Base-by-base conservation (phyloP, 2,797 vertebrate species). In the Rhodeus uyekii region DNA sequence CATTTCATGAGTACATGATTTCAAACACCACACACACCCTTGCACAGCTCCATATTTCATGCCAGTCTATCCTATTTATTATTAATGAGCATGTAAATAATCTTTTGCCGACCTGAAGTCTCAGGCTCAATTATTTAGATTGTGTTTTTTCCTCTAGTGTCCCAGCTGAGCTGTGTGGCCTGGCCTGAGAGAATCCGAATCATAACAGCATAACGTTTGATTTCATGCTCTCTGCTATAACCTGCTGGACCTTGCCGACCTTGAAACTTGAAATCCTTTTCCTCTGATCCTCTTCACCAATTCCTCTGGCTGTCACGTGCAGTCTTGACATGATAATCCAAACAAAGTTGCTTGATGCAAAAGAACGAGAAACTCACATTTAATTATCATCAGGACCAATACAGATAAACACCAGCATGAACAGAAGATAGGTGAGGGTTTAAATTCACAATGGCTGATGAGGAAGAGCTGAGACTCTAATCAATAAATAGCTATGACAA, bases 1-100 rank as follows among this genome's bases (percentile, higher is more conserved):
- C 48, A 32, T 60, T 32, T 16, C 8, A 53, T 19, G 36, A 75
- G 38, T 36, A 55, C 63, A 60, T 73, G 46, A 63, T 48, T 73
- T 63, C 29, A 73, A 42, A 46, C 71, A 65, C 55, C 64, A 71
- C 27, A 69, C 36, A 46, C 67, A 67, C 64, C 24, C 38, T 67
- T 74, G 76, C 72, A 75, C 69, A 84, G 67, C 77, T 71, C 81
- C 24, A 68, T 81, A 90, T 90, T 89, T 90, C 89, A 90, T 82
- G 90, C 85, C 84, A 81, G 82, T 85, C 83, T 87, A 90, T 88
- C 81, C 90, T 78, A 88, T 93, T 91, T 87, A 85, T 88, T 86
- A 80, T 90, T 92, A 92, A 91, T 84, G 65, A 86, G 88, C 80
- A 80, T 92, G 88, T 89, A 87, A 94, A 90, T 89, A 89, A 89